phyloP scores from a whole-genome alignment of 2,113 vertebrate genomes.

The Vidua macroura region DNA sequence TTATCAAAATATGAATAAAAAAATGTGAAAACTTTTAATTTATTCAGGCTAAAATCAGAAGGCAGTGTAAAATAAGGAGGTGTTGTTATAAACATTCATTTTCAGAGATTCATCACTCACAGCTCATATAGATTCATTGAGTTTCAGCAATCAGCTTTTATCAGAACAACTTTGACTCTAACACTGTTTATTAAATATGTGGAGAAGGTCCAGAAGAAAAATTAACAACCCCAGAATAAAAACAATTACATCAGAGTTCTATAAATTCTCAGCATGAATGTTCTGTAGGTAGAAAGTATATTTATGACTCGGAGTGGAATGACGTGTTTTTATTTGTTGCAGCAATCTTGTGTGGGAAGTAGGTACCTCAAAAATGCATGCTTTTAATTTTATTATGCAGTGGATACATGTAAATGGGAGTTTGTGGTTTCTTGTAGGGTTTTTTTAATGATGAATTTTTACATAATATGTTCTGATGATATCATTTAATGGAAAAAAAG shows the following conservation, averaged over 20 bases:
- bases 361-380: background rate
- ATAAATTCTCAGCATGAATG: background rate
- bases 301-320: background rate
- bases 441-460: background rate
- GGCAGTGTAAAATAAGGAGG: background rate
- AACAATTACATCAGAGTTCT: background rate
- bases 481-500: background rate
- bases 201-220: background rate
- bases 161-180: background rate
- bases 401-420: accelerated
- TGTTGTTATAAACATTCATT: background rate
- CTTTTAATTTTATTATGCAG: background rate
- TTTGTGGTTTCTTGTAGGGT: background rate
- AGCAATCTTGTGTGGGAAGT: background rate
- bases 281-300: background rate
- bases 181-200: background rate
- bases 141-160: background rate
- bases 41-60: background rate
- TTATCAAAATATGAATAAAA: background rate
- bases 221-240: background rate
- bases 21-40: background rate
- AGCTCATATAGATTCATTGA: background rate
- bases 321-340: background rate
- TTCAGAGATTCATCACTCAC: background rate
- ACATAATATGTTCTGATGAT: background rate